Evolutionary conservation across 2,113 vertebrate genomes (phyloP).

Genomic region (Pseudorasbora parva): DNA sequence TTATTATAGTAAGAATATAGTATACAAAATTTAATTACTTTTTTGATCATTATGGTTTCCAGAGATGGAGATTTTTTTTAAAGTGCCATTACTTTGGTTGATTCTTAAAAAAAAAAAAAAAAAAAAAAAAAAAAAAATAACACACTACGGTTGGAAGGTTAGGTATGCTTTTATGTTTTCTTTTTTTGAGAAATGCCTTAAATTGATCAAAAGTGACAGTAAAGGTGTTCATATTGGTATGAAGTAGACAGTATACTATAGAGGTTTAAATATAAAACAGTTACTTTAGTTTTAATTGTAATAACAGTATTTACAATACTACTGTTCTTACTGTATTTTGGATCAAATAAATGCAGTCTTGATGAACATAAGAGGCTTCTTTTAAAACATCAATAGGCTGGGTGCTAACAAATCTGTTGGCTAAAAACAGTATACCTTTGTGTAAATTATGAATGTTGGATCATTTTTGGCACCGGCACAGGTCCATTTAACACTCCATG

Average conservation of each 20-base stretch:
- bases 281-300: neutral
- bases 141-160: neutral
- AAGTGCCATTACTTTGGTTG: neutral
- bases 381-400: too few relatives aligned
- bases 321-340: neutral
- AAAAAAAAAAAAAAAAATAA: neutral
- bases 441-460: neutral
- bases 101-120: neutral
- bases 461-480: neutral
- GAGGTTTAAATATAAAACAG: neutral
- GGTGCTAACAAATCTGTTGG: too few relatives aligned
- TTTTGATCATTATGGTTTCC: constrained; percentile 10
- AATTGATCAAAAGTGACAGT: neutral
- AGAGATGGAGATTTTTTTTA: neutral
- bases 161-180: neutral
- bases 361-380: neutral
- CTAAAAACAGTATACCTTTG: neutral
- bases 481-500: neutral
- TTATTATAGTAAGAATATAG: too few relatives aligned
- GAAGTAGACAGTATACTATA: too few relatives aligned
- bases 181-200: neutral
- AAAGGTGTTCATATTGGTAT: neutral
- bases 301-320: neutral
- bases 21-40: neutral
- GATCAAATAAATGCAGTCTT: neutral